These are phyloP conservation scores for Tauraco hartlaubi DNA, from an alignment of 2,797 vertebrate species.

Conservation along the genomic window DNA sequence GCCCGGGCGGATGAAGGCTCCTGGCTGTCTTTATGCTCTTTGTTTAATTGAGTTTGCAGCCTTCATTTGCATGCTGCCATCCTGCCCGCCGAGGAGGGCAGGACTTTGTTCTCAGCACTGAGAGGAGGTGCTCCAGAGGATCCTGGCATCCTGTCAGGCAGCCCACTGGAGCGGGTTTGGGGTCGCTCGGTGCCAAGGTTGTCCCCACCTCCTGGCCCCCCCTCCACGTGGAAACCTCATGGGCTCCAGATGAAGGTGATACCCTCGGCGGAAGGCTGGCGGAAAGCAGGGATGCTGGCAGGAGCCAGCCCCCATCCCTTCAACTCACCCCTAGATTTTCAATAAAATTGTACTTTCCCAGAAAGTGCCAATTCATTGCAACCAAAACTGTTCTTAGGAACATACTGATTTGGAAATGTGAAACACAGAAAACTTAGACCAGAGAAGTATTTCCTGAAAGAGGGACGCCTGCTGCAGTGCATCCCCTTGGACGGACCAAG, in stretches of 20 bases:
- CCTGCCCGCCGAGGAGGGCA: not conserved
- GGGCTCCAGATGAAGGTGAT: not conserved
- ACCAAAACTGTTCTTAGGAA: not conserved
- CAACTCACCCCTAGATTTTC: not conserved
- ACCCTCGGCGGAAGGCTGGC: not conserved
- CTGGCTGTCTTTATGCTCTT: not conserved
- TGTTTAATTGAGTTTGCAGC: not conserved
- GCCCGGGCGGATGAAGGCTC: not conserved
- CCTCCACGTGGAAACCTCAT: not conserved
- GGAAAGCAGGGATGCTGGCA: not conserved
- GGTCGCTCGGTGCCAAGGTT: accelerated
- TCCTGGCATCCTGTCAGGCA: accelerated
- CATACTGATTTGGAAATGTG: not conserved
- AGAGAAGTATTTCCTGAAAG: not conserved
- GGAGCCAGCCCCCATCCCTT: accelerated
- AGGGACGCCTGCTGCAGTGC: not conserved
- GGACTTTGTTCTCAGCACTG: not conserved
- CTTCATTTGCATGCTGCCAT: not conserved
- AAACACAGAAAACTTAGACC: not conserved
- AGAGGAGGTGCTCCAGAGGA: not conserved
- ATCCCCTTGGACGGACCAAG: not conserved
- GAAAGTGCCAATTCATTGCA: not conserved
- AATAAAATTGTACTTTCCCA: not conserved
- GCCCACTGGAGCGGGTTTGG: accelerated
- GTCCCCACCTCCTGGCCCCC: not conserved